Evolutionary conservation across 2,888 invertebrate species (phyloP).

Genomic region (Eugnorisma glareosa): DNA sequence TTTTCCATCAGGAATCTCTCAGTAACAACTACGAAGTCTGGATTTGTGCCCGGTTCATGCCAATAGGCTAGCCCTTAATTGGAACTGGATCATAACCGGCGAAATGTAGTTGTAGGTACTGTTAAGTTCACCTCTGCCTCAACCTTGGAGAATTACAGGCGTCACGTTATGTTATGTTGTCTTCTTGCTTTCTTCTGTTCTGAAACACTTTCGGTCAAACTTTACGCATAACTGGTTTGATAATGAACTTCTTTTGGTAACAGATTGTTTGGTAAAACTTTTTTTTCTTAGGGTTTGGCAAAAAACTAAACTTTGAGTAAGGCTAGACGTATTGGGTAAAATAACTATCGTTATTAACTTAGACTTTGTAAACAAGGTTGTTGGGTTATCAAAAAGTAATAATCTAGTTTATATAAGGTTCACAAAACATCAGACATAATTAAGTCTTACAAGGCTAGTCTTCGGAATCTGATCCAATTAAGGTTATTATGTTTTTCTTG

Average conservation of each 20-base stretch:
- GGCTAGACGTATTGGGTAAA: not conserved
- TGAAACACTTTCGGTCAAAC: not conserved
- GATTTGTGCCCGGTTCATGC: too few relatives aligned
- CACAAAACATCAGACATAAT: not conserved
- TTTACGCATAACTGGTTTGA: constrained; percentile 1
- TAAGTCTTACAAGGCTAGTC: not conserved
- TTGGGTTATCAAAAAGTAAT: not conserved
- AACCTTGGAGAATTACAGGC: too few relatives aligned
- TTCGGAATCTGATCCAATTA: not conserved
- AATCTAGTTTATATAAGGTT: not conserved
- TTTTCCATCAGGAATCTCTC: too few relatives aligned
- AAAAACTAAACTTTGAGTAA: constrained; percentile 5
- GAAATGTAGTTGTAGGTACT: too few relatives aligned
- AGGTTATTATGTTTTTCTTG: not conserved
- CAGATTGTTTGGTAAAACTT: constrained; percentile 1
- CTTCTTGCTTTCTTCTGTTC: not conserved
- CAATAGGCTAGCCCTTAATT: too few relatives aligned
- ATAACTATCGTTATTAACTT: not conserved
- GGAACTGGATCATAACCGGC: too few relatives aligned
- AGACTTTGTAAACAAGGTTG: not conserved
- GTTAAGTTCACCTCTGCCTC: too few relatives aligned
- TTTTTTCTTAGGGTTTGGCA: not conserved
- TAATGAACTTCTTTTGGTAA: not conserved
- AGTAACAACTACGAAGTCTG: too few relatives aligned
- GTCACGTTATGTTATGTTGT: too few relatives aligned